phyloP scores from a whole-genome alignment of 1,140 invertebrate species.

The Caerostris extrusa region DNA sequence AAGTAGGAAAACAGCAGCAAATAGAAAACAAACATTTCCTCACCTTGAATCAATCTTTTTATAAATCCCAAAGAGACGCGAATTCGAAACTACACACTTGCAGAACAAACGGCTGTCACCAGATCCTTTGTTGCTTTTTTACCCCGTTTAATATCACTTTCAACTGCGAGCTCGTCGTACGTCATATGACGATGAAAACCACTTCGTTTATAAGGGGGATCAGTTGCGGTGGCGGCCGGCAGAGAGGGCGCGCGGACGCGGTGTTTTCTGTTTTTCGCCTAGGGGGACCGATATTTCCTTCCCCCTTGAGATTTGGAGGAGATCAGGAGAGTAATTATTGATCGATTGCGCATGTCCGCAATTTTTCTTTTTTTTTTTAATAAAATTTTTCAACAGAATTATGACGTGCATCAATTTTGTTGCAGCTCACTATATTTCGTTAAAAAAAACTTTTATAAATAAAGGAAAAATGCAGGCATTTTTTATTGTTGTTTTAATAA shows the following conservation, averaged over 20 bases:
- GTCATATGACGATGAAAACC: conserved; percentile 54
- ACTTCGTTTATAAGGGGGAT: conserved; percentile 58
- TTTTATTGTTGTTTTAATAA: too few relatives aligned
- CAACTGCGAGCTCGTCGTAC: conserved; percentile 34
- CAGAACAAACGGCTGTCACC: conserved; percentile 34
- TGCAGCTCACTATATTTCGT: too few relatives aligned
- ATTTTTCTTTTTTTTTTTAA: too few relatives aligned
- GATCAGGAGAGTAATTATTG: neutral
- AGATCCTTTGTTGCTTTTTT: conserved; percentile 57
- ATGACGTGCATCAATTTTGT: too few relatives aligned
- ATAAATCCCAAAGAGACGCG: conserved; percentile 28
- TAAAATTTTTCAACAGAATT: too few relatives aligned
- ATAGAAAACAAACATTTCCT: neutral
- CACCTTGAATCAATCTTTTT: neutral
- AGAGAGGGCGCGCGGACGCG: conserved; percentile 37
- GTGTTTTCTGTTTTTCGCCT: conserved; percentile 11
- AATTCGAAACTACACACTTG: conserved; percentile 41
- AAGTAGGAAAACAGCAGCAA: neutral
- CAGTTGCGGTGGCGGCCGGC: neutral
- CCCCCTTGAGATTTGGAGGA: neutral
- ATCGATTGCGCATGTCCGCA: neutral
- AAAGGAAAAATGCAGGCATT: too few relatives aligned
- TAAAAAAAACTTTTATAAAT: too few relatives aligned
- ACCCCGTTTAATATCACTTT: conserved; percentile 59
- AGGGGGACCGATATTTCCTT: neutral